Conservation (phyloP, 2,888 invertebrate species). For the Nephrotoma appendiculata region DNA sequence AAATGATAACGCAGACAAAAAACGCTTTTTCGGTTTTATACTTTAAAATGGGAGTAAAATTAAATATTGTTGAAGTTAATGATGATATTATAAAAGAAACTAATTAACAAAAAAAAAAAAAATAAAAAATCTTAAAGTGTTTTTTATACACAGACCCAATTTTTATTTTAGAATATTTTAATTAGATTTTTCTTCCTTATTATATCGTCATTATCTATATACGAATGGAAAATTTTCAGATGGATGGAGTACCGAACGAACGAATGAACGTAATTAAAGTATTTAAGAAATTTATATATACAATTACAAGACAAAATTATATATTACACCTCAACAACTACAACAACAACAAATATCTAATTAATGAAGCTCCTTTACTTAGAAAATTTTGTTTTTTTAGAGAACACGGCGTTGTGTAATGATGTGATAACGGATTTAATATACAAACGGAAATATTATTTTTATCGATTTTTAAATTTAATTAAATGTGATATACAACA, state of each 20-base stretch:
- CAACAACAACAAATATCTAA: not conserved
- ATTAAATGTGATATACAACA: not conserved
- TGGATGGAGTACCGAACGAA: not conserved
- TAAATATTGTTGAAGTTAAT: not conserved
- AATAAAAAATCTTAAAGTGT: not conserved
- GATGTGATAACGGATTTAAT: not conserved
- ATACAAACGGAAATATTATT: not conserved
- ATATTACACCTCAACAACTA: not conserved
- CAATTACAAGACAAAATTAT: not conserved
- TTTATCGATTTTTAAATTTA: not conserved
- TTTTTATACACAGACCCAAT: not conserved
- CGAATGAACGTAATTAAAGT: not conserved
- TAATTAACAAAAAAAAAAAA: not conserved
- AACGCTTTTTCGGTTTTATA: not conserved
- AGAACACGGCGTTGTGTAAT: not conserved
- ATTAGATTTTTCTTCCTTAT: not conserved
- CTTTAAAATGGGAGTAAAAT: not conserved
- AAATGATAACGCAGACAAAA: not conserved
- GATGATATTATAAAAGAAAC: not conserved
- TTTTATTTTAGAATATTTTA: not conserved
- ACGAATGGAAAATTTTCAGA: not conserved
- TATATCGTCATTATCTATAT: not conserved
- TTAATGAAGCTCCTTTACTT: not conserved
- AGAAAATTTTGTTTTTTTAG: not conserved
- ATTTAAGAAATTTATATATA: not conserved